These are phyloP conservation scores for Drosophila oshimai DNA, from an alignment of 1,140 invertebrate species.

Conservation along the genomic window DNA sequence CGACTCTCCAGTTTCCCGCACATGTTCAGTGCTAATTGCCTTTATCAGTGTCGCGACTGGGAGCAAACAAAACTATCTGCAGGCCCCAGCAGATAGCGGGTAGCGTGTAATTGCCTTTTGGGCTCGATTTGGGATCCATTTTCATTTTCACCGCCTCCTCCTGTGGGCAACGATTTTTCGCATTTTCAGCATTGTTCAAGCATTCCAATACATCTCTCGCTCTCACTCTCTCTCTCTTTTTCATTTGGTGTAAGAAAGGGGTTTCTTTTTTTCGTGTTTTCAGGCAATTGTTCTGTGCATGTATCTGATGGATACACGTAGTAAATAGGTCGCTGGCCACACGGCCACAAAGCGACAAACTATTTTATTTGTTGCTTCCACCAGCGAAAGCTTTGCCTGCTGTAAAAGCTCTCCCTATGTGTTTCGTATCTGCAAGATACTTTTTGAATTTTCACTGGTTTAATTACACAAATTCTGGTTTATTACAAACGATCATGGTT, in stretches of 20 bases:
- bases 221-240: not conserved
- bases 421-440: constrained; percentile 40
- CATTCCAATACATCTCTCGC: constrained; percentile 39
- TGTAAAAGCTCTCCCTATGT: constrained; percentile 22
- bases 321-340: constrained; percentile 51
- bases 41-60: constrained; percentile 66
- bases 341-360: constrained; percentile 35
- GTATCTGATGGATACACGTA: constrained; percentile 42
- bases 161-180: constrained; percentile 1
- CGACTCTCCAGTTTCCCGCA: constrained; percentile 34
- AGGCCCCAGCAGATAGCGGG: constrained; percentile 27
- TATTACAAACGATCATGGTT: not conserved
- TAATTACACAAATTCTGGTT: constrained; percentile 2
- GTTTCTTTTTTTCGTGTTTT: not conserved
- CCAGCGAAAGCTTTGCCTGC: constrained; percentile 23
- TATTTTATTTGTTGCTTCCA: constrained; percentile 34
- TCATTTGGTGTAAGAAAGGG: too few relatives aligned
- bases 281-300: constrained; percentile 37
- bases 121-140: too few relatives aligned
- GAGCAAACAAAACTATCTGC: constrained; percentile 72
- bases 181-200: constrained; percentile 12
- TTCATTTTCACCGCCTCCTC: not conserved
- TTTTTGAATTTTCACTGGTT: constrained; percentile 12
- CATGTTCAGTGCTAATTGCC: constrained; percentile 71
- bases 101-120: constrained; percentile 8